phyloP scores from a whole-genome alignment of 2,797 vertebrate species.

The Parambassis ranga region DNA sequence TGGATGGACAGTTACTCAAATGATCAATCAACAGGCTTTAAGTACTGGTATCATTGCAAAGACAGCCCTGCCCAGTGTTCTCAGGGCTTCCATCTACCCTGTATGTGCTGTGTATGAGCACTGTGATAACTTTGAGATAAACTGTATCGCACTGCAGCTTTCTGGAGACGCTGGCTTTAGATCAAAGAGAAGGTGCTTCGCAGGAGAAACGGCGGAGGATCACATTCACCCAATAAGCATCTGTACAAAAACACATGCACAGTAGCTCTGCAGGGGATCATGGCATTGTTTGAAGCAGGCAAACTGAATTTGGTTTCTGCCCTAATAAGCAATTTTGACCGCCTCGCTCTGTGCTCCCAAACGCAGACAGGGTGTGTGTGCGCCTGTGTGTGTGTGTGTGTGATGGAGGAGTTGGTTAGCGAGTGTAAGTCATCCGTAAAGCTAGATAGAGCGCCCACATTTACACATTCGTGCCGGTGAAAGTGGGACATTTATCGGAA shows the following conservation, averaged over 20 bases:
- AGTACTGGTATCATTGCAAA: no score
- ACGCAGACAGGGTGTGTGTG: not conserved
- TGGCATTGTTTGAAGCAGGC: conserved; percentile 24
- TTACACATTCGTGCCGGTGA: not conserved
- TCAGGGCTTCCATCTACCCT: not conserved
- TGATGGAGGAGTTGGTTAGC: not conserved
- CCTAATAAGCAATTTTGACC: conserved; percentile 47
- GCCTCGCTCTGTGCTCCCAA: not conserved
- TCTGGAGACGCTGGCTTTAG: conserved; percentile 19
- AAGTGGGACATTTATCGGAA: conserved; percentile 36
- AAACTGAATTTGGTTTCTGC: conserved; percentile 38
- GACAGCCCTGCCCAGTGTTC: no score
- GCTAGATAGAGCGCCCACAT: not conserved
- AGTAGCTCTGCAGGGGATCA: conserved; percentile 1
- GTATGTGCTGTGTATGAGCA: not conserved
- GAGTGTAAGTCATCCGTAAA: conserved; percentile 5
- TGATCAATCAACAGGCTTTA: no score
- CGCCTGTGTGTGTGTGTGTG: no score
- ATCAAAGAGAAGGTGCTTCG: conserved; percentile 45
- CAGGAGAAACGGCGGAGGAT: not conserved
- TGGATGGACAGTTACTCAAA: no score
- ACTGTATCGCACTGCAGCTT: conserved; percentile 26
- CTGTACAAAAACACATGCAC: not conserved
- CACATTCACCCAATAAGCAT: not conserved
- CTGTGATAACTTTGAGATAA: conserved; percentile 21